Conservation (phyloP, 1,140 invertebrate species). For the Panagrolaimus sp. region DNA sequence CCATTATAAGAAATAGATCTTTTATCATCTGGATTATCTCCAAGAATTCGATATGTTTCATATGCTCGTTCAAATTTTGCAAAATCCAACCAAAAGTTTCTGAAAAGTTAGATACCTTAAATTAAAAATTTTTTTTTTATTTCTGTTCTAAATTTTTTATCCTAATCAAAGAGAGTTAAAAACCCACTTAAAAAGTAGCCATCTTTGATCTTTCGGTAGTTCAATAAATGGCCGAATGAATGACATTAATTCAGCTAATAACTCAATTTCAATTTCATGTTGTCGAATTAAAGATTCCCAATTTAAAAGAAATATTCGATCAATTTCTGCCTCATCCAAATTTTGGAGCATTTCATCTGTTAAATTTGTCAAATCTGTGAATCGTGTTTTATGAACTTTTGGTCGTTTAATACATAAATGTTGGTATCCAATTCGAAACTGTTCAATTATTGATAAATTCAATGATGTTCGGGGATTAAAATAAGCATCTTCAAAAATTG, state of each 20-base stretch:
- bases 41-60: neutral
- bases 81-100: conserved; percentile 3
- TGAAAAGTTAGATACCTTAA: no score
- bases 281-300: neutral
- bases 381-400: neutral
- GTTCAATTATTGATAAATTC: neutral
- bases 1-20: neutral
- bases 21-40: neutral
- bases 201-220: conserved; percentile 7
- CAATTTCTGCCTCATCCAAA: neutral
- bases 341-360: neutral
- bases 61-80: neutral
- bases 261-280: neutral
- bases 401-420: neutral
- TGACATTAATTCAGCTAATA: neutral
- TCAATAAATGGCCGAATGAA: conserved; percentile 8
- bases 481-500: conserved; percentile 1
- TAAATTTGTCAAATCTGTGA: neutral
- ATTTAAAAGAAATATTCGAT: no score
- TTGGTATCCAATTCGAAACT: neutral
- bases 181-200: neutral
- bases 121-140: no score
- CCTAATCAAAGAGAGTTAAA: no score
- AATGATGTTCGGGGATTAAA: neutral
- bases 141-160: no score